Evolutionary conservation across 2,888 invertebrate genomes (phyloP).

Genomic region (Pristionchus arcanus): DNA sequence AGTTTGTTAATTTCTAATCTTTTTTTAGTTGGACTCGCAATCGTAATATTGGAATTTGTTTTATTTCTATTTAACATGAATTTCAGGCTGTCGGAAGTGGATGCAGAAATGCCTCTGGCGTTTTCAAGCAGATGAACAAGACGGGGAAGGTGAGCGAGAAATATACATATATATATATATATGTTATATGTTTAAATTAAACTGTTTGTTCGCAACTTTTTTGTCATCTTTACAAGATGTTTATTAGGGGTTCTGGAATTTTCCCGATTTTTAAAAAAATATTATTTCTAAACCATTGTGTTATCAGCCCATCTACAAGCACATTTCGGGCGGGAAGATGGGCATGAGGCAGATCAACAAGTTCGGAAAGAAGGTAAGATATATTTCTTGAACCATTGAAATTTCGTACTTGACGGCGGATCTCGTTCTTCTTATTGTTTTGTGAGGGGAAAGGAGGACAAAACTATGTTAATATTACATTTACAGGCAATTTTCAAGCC

Average conservation of each 20-base stretch:
- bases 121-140: slow-evolving; percentile 48
- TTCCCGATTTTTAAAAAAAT: too few relatives aligned
- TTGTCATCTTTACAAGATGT: too few relatives aligned
- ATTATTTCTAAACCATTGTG: not conserved
- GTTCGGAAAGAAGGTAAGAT: slow-evolving; percentile 28
- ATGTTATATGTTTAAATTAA: too few relatives aligned
- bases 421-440: too few relatives aligned
- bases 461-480: not conserved
- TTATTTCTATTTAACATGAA: too few relatives aligned
- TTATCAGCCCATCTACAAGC: slow-evolving; percentile 35
- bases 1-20: not conserved
- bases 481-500: slow-evolving; percentile 44
- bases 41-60: too few relatives aligned
- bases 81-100: slow-evolving; percentile 10
- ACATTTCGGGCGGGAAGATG: slow-evolving; percentile 9
- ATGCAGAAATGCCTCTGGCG: slow-evolving; percentile 42
- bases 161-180: too few relatives aligned
- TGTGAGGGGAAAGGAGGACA: too few relatives aligned
- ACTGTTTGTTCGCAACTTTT: too few relatives aligned
- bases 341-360: slow-evolving; percentile 44
- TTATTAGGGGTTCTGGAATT: too few relatives aligned
- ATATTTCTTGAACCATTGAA: not conserved
- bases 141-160: slow-evolving; percentile 22
- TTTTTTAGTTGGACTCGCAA: too few relatives aligned
- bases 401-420: too few relatives aligned